Evolutionary conservation across 2,888 invertebrate genomes (phyloP).

Genomic region (Lepidochrysops patricia): DNA sequence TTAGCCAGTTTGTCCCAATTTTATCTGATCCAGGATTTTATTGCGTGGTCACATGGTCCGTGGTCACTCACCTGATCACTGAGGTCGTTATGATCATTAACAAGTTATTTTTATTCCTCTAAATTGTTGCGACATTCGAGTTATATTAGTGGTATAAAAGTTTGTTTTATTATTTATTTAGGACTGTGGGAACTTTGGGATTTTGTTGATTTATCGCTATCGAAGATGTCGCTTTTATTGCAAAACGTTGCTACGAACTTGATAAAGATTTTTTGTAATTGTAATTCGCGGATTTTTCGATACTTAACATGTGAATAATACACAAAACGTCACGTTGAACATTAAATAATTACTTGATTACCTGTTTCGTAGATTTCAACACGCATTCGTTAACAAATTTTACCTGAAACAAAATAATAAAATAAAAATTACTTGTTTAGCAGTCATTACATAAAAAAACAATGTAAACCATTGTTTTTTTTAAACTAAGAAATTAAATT

Average conservation of each 20-base stretch:
- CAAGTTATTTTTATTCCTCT: conserved; percentile 11
- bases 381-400: background rate
- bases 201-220: background rate
- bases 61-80: conserved; percentile 15
- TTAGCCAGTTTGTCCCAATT: conserved; percentile 24
- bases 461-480: too few relatives aligned
- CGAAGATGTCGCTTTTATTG: background rate
- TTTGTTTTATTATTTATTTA: background rate
- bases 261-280: too few relatives aligned
- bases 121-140: conserved; percentile 10
- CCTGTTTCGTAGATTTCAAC: background rate
- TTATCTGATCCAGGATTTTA: conserved; percentile 25
- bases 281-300: too few relatives aligned
- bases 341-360: background rate
- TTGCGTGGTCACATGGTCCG: conserved; percentile 6
- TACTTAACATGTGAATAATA: too few relatives aligned
- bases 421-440: background rate
- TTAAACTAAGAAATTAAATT: too few relatives aligned
- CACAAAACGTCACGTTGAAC: too few relatives aligned
- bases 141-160: background rate
- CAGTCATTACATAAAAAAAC: too few relatives aligned
- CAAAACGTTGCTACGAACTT: background rate
- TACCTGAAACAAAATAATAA: background rate
- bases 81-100: conserved; percentile 15
- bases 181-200: background rate